phyloP scores from a whole-genome alignment of 2,113 vertebrate species.

The Elephas maximus region DNA sequence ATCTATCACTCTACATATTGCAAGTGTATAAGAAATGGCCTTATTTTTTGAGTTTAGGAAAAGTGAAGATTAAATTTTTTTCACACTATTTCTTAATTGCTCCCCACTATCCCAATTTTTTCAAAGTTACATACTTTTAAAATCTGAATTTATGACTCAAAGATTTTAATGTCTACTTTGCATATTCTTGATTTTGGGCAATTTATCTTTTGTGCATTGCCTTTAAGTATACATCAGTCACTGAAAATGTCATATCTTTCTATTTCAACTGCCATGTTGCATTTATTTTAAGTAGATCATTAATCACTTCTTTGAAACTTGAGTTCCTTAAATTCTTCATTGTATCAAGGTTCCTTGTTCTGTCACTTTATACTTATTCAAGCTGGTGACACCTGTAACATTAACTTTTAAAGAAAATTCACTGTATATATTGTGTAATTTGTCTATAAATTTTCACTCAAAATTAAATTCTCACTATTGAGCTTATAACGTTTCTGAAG shows the following conservation, averaged over 20 bases:
- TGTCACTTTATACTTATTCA: not conserved
- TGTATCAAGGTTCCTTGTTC: slow-evolving; percentile 27
- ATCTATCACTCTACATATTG: not conserved
- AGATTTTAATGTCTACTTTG: slow-evolving; percentile 10
- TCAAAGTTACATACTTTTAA: slow-evolving; percentile 13
- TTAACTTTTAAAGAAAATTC: slow-evolving; percentile 20
- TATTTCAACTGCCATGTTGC: slow-evolving; percentile 34
- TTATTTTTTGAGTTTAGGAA: not conserved
- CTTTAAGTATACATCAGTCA: slow-evolving; percentile 50
- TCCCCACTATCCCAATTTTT: not conserved
- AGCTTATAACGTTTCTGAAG: not conserved
- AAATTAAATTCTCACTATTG: slow-evolving; percentile 5
- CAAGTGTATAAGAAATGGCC: not conserved
- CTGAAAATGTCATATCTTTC: slow-evolving; percentile 48
- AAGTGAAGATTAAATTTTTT: not conserved
- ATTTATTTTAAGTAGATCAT: slow-evolving; percentile 70
- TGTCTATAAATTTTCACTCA: not conserved
- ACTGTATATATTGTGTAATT: not conserved
- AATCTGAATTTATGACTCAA: slow-evolving; percentile 38
- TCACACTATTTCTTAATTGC: not conserved
- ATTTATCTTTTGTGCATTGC: slow-evolving; percentile 25
- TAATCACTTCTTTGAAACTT: slow-evolving; percentile 71
- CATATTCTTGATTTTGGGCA: slow-evolving; percentile 7
- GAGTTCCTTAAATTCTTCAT: slow-evolving; percentile 39
- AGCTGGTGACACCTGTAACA: slow-evolving; percentile 32